phyloP scores from a whole-genome alignment of 2,888 invertebrate genomes.

The Megastigmus dorsalis region DNA sequence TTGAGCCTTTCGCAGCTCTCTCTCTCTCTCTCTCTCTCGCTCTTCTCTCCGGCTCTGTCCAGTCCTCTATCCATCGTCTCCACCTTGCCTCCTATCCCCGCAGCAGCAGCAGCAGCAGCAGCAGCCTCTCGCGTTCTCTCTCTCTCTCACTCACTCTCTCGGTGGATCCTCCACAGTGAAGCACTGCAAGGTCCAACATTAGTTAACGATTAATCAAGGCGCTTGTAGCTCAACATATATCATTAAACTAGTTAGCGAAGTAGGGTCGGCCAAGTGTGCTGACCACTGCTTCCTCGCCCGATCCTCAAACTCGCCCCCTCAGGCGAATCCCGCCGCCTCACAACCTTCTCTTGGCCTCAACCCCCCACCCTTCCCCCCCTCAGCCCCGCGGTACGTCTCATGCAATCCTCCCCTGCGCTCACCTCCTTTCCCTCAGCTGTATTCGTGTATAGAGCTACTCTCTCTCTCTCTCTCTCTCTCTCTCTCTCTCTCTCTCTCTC shows the following conservation, averaged over 20 bases:
- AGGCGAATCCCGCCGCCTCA: slow-evolving; percentile 56
- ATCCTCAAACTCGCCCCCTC: slow-evolving; percentile 58
- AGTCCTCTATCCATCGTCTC: slow-evolving; percentile 53
- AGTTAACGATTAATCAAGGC: slow-evolving; percentile 75
- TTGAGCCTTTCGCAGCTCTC: slow-evolving; percentile 57
- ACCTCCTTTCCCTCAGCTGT: slow-evolving; percentile 59
- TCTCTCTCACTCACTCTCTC: slow-evolving; percentile 49
- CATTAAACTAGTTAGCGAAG: slow-evolving; percentile 75
- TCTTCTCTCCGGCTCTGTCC: slow-evolving; percentile 40
- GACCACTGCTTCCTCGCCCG: slow-evolving; percentile 72
- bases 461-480: slow-evolving; percentile 55
- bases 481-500: slow-evolving; percentile 60
- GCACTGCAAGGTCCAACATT: slow-evolving; percentile 74
- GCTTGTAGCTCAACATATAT: slow-evolving; percentile 75
- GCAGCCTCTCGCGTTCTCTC: too few species aligned
- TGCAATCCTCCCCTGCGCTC: slow-evolving; percentile 42
- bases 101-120: too few species aligned
- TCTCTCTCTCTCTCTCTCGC: slow-evolving; percentile 57
- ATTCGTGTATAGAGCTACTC: slow-evolving; percentile 17
- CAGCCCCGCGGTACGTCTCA: slow-evolving; percentile 56
- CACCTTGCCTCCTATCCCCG: slow-evolving; percentile 51
- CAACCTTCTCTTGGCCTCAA: slow-evolving; percentile 54
- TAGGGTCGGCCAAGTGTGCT: slow-evolving; percentile 74
- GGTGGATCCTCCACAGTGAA: slow-evolving; percentile 61
- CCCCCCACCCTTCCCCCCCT: slow-evolving; percentile 58